These are phyloP conservation scores for Tanaodytes sp. DNA, from an alignment of 2,888 invertebrate species.

Conservation along the genomic window DNA sequence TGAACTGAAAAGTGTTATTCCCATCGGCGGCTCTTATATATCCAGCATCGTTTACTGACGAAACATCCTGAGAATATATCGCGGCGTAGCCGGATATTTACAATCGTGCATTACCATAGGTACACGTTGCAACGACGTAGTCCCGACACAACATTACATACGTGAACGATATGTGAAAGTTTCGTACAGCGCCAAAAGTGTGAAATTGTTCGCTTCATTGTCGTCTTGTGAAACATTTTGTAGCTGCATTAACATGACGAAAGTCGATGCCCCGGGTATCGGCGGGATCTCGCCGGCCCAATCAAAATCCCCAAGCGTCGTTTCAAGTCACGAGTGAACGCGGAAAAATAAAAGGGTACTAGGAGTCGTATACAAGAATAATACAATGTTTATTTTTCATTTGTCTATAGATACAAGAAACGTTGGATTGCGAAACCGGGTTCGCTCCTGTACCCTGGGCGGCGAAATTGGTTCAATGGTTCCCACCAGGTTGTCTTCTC, in stretches of 20 bases:
- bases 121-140: conserved; percentile 49
- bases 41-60: conserved; percentile 53
- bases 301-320: too few relatives aligned
- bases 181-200: conserved; percentile 59
- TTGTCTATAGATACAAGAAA: conserved; percentile 32
- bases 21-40: conserved; percentile 57
- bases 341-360: too few relatives aligned
- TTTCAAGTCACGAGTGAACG: too few relatives aligned
- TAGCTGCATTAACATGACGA: conserved; percentile 52
- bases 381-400: conserved; percentile 36
- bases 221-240: conserved; percentile 55
- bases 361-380: conserved; percentile 45
- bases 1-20: conserved; percentile 38
- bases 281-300: too few relatives aligned
- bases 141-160: conserved; percentile 50
- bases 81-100: conserved; percentile 62
- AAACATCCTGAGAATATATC: conserved; percentile 62
- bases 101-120: conserved; percentile 58
- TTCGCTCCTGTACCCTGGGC: too few relatives aligned
- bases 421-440: conserved; percentile 2
- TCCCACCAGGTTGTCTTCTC: too few relatives aligned
- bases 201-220: conserved; percentile 59
- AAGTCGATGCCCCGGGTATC: conserved; percentile 39
- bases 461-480: too few relatives aligned
- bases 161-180: conserved; percentile 54